phyloP scores from a whole-genome alignment of 2,888 invertebrate genomes.

The Chalcosyrphus nemorum region DNA sequence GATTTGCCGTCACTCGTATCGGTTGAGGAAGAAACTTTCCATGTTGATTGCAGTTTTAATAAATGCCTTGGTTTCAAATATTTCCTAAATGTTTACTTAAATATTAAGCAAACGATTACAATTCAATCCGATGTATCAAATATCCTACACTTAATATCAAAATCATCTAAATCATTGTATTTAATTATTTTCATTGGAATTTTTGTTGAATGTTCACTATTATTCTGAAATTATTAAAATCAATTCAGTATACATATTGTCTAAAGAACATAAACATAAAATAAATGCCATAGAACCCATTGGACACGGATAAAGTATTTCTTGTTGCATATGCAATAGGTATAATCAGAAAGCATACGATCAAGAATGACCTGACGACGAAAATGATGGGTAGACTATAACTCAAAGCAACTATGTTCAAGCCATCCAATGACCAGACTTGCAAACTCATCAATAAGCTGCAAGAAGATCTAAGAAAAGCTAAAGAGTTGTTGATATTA shows the following conservation, averaged over 20 bases:
- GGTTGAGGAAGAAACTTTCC: not conserved
- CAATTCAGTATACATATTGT: not conserved
- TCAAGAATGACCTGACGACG: no score
- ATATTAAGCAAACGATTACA: not conserved
- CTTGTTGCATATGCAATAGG: no score
- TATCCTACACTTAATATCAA: constrained; percentile 12
- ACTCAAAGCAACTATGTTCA: no score
- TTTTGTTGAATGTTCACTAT: constrained; percentile 17
- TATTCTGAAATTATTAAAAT: constrained; percentile 46
- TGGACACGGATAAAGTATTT: no score
- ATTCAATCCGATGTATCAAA: constrained; percentile 48
- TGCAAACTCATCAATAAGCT: no score
- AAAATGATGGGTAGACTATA: no score
- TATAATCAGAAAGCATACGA: no score
- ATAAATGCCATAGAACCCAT: not conserved
- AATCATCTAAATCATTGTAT: constrained; percentile 6
- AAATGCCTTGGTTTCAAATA: not conserved
- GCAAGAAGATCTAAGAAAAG: no score
- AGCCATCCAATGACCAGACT: no score
- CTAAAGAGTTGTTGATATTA: no score
- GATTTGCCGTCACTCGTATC: not conserved
- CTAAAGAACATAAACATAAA: not conserved
- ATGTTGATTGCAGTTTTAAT: constrained; percentile 7
- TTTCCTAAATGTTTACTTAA: not conserved
- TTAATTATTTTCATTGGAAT: constrained; percentile 1